Percentiles rank a stretch among this genome's conserved stretches.
These are phyloP conservation scores for Cosmia pyralina DNA, from an alignment of 2,888 invertebrate species.

Conservation along the genomic window DNA sequence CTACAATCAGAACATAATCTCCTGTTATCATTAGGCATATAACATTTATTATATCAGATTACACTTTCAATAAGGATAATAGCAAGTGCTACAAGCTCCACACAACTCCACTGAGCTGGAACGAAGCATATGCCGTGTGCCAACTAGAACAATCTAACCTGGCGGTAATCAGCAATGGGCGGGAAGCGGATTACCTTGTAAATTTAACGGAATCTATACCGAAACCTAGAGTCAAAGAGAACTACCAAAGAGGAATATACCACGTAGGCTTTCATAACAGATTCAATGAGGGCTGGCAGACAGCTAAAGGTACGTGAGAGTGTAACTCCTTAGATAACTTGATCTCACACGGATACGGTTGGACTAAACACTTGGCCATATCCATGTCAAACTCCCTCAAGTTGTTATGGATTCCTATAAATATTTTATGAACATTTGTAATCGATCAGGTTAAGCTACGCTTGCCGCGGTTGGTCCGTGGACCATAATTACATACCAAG, in stretches of 20 bases:
- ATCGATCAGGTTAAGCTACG: no score
- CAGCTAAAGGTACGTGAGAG: conserved; percentile 70
- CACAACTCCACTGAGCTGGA: conserved; percentile 76
- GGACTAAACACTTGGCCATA: no score
- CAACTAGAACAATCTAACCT: conserved; percentile 64
- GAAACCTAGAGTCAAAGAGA: conserved; percentile 2
- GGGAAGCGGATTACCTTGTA: conserved; percentile 37
- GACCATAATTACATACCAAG: no score
- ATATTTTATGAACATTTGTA: not conserved
- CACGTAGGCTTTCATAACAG: conserved; percentile 70
- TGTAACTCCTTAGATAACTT: not conserved
- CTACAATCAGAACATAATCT: no score
- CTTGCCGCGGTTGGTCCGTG: no score
- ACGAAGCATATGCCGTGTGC: conserved; percentile 75
- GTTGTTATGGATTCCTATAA: not conserved
- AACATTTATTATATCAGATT: conserved; percentile 69
- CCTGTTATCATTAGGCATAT: not conserved
- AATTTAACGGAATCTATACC: conserved; percentile 12
- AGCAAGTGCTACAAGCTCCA: conserved; percentile 65
- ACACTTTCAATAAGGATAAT: conserved; percentile 66
- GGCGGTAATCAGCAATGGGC: conserved; percentile 73
- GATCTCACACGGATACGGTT: no score
- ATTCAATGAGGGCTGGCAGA: conserved; percentile 68
- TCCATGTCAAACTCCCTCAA: not conserved
- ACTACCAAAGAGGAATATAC: conserved; percentile 53